phyloP scores from a whole-genome alignment of 2,888 invertebrate species.

The Brassicogethes aeneus region DNA sequence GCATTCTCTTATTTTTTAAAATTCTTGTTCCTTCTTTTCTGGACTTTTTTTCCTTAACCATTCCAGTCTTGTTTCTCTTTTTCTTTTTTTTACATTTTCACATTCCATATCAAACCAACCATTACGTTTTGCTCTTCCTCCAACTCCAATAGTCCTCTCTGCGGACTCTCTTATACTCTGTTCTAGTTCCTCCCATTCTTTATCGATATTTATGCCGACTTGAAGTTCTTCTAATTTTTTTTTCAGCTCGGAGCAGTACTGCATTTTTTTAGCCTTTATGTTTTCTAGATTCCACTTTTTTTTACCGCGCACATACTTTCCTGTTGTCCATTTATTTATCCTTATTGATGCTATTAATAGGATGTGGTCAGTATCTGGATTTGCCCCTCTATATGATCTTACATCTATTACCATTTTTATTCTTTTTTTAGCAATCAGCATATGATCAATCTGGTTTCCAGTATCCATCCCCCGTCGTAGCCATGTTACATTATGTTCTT shows the following conservation, averaged over 20 bases:
- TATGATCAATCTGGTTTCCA: too few relatives aligned
- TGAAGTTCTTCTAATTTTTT: not conserved
- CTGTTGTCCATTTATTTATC: not conserved
- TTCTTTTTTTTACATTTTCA: not conserved
- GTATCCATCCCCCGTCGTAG: not conserved
- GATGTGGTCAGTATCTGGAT: not conserved
- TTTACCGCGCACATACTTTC: not conserved
- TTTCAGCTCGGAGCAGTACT: not conserved
- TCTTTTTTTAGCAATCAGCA: too few relatives aligned
- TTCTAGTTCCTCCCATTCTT: not conserved
- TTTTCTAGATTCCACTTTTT: too few relatives aligned
- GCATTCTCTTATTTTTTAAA: too few relatives aligned
- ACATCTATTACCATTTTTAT: too few relatives aligned
- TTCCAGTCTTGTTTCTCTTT: too few relatives aligned
- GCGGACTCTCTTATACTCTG: not conserved
- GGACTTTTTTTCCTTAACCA: too few relatives aligned
- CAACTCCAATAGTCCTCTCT: not conserved
- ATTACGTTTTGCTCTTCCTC: not conserved
- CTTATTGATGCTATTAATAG: not conserved
- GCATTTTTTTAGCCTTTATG: not conserved
- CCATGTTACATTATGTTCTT: not conserved
- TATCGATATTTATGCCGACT: not conserved
- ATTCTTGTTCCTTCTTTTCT: too few relatives aligned
- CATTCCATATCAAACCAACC: not conserved
- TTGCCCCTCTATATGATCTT: too few relatives aligned